Evolutionary conservation across 2,113 vertebrate species (phyloP).

Genomic region (Mystacornis crossleyi): DNA sequence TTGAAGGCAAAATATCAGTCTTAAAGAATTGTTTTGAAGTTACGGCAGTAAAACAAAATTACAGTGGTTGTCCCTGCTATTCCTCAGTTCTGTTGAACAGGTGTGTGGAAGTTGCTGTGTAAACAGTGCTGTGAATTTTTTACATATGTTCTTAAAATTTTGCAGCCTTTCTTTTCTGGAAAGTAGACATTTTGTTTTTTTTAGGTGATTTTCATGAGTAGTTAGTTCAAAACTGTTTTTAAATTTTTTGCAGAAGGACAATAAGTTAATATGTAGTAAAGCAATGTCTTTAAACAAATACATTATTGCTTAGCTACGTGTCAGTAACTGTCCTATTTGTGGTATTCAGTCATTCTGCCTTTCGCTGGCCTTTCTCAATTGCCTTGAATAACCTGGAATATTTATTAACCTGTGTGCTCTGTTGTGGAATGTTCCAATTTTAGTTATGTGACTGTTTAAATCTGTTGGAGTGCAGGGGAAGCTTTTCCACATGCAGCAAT

Average conservation of each 20-base stretch:
- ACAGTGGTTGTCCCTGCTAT: fast-evolving
- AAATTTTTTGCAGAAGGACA: not conserved
- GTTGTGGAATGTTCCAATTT: not conserved
- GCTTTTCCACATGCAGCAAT: not conserved
- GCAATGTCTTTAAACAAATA: not conserved
- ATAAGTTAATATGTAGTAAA: not conserved
- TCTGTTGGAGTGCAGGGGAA: not conserved
- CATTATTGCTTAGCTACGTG: not conserved
- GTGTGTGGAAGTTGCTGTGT: not conserved
- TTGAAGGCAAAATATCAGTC: not conserved
- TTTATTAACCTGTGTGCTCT: not conserved
- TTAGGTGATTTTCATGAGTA: not conserved
- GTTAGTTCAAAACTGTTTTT: not conserved
- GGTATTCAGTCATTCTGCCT: not conserved
- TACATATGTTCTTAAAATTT: not conserved
- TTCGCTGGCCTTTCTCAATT: not conserved
- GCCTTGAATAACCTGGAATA: not conserved
- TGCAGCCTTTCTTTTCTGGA: not conserved
- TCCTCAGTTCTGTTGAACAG: not conserved
- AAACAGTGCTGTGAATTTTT: not conserved
- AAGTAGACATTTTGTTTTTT: not conserved
- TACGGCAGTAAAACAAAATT: not conserved
- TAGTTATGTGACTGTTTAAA: not conserved
- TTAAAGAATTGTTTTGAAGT: not conserved
- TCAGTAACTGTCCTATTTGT: not conserved